Base-by-base conservation (phyloP, 30 jellyfish, hydroid and myxozoan species). In the Hydra vulgaris region DNA sequence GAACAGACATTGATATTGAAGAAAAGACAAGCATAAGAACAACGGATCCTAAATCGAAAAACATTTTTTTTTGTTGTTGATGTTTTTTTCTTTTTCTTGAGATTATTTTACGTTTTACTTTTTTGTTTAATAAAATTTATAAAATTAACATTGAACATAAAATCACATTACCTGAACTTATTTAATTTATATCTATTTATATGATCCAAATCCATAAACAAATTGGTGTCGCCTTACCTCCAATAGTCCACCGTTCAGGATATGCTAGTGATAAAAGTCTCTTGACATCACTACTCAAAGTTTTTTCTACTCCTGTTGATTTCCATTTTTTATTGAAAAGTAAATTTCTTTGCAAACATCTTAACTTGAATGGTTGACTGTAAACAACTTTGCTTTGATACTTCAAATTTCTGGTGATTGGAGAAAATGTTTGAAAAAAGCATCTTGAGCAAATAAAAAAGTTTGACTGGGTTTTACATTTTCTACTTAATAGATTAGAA, bases 1-100 rank as follows among this genome's bases (percentile, higher is more conserved):
- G 99, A 8, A 94, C 99, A 74, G 95, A 72, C 96, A 94, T 88
- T 25, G 99, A 82, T 8, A 94, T 95, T 7, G 95, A 70, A 78
- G 99, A 94, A 27, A 95, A 94, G 17, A 94, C 54, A 15, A 94
- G 68, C 74, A 94, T 81, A 56, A 87, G 79, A 1, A 85, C 91
- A 52, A 94, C 84, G 21, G 99, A 96, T 71, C 85, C 99, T 94
- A 71, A 56, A 86, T n/a, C 8, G 8, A 68, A 87, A 52, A 19
- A 21, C 27, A 73, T 5, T 20, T 18, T 18, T 18, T 71, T 16
- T 18, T 74, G n/a, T 12, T 12, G 17, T n/a, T 15, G 22, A 71
- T n/a, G 20, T 16, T 71, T 16, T 15, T 12, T 12, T 20, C 20
- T 12, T 71, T 16, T 16, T n/a, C 20, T 12, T 71, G 20, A 15